phyloP scores from a whole-genome alignment of 2,888 invertebrate genomes.

The Ametastegia equiseti region DNA sequence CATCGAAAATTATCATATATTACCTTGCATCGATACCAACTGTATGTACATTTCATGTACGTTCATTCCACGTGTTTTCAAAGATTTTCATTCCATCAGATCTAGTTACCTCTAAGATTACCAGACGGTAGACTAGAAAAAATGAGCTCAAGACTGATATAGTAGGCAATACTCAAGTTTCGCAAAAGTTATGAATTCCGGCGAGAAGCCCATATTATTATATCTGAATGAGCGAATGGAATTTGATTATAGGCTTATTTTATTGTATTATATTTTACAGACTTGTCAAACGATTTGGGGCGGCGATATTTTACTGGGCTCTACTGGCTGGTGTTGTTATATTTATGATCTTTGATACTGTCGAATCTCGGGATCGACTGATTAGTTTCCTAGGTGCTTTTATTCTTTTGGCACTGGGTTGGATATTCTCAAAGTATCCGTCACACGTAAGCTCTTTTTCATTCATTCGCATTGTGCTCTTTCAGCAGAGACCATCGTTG shows the following conservation, averaged over 20 bases:
- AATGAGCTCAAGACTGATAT: too few species aligned
- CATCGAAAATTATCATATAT: too few species aligned
- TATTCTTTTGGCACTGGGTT: slow-evolving; percentile 82
- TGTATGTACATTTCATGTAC: too few species aligned
- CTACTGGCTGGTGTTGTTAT: slow-evolving; percentile 77
- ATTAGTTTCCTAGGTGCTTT: slow-evolving; percentile 84
- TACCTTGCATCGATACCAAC: too few species aligned
- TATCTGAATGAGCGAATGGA: background rate
- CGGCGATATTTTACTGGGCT: slow-evolving; percentile 69
- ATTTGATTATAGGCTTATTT: background rate
- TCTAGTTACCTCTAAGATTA: too few species aligned
- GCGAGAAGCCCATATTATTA: background rate
- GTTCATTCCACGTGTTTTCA: too few species aligned
- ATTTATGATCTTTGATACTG: slow-evolving; percentile 83
- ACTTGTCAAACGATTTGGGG: slow-evolving; percentile 72
- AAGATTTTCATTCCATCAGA: too few species aligned
- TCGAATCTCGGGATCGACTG: slow-evolving; percentile 78
- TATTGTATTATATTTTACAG: slow-evolving; percentile 70
- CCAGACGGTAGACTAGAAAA: too few species aligned
- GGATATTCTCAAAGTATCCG: slow-evolving; percentile 81
- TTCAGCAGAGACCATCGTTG: background rate
- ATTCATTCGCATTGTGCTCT: background rate
- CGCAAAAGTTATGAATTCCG: background rate
- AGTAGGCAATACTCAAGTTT: background rate
- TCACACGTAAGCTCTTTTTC: slow-evolving; percentile 73